Conservation (phyloP, 92 coral and sea anemone species). For the Chrysogorgia sp. region DNA sequence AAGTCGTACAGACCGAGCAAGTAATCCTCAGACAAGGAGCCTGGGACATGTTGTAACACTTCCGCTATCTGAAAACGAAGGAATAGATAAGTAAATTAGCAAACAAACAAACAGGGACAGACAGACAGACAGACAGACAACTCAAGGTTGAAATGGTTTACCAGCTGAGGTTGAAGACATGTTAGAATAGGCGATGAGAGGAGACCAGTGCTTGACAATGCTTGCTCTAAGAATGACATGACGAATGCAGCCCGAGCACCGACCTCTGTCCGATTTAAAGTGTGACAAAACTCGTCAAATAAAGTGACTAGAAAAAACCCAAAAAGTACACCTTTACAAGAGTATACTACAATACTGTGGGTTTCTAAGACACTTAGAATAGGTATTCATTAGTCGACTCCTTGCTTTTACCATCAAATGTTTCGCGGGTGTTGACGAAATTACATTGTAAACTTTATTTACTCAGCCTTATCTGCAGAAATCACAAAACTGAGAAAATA, state of each 20-base stretch:
- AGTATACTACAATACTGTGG: no score
- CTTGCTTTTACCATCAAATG: no score
- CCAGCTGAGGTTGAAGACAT: constrained; percentile 88
- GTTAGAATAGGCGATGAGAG: constrained; percentile 53
- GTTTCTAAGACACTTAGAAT: no score
- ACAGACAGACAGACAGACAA: not conserved
- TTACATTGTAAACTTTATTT: no score
- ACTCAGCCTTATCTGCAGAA: no score
- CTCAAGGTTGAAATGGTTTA: no score
- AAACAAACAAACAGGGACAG: not conserved
- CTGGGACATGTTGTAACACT: constrained; percentile 42
- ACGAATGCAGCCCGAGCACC: constrained; percentile 87
- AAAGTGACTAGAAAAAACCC: constrained; percentile 65
- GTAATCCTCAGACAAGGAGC: constrained; percentile 42
- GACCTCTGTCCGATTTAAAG: constrained; percentile 74
- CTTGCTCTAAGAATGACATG: constrained; percentile 90
- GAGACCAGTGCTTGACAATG: constrained; percentile 73
- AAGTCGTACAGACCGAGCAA: constrained; percentile 42
- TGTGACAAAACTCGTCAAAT: constrained; percentile 88
- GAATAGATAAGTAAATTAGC: not conserved
- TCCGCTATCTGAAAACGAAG: constrained; percentile 27
- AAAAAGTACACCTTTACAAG: no score
- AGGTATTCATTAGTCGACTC: no score
- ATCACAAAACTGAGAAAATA: no score
- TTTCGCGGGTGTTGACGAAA: no score